phyloP scores from a whole-genome alignment of 2,797 vertebrate genomes.

The Anniella stebbinsi region DNA sequence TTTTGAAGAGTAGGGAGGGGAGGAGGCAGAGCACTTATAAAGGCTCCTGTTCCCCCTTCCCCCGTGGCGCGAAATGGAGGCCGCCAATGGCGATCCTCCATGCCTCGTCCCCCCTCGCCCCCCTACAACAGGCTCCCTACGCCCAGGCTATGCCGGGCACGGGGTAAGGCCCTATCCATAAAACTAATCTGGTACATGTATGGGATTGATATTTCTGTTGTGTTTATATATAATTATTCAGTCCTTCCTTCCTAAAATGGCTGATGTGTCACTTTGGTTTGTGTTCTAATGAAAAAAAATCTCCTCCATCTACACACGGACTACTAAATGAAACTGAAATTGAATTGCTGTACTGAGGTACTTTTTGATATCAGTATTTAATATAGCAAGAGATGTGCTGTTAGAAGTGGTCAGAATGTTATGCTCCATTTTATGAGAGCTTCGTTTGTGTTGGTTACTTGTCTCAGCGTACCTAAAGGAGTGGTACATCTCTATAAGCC shows the following conservation, averaged over 20 bases:
- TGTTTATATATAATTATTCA: background rate
- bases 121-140: no score
- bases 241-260: background rate
- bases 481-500: background rate
- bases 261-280: constrained; percentile 1
- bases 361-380: background rate
- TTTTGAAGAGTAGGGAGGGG: no score
- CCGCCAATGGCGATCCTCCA: no score
- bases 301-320: background rate
- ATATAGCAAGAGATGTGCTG: background rate
- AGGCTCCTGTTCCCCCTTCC: no score
- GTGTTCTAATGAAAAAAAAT: background rate
- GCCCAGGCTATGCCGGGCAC: no score
- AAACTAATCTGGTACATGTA: background rate
- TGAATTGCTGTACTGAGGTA: background rate
- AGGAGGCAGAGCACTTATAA: no score
- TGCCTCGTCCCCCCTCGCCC: no score
- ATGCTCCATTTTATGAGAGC: background rate
- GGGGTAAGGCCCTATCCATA: no score
- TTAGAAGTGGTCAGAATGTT: background rate
- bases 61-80: no score
- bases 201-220: background rate
- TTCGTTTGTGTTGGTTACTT: background rate
- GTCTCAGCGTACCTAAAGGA: background rate
- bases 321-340: background rate